These are phyloP conservation scores for Apamea monoglypha DNA, from an alignment of 2,888 invertebrate species.

Conservation along the genomic window DNA sequence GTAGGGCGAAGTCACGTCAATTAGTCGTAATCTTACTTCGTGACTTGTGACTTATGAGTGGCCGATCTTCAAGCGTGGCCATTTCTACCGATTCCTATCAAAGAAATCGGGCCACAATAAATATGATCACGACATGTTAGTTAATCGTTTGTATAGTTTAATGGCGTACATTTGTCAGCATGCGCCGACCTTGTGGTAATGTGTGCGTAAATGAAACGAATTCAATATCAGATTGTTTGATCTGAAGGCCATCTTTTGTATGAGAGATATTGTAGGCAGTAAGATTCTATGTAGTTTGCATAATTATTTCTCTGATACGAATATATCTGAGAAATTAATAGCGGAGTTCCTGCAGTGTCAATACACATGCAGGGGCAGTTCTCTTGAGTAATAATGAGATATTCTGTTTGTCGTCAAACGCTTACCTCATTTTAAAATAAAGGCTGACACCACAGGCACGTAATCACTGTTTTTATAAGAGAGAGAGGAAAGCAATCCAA, in stretches of 20 bases:
- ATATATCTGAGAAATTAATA: background rate
- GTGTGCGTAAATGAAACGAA: conserved; percentile 48
- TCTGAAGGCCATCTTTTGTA: conserved; percentile 11
- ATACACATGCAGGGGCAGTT: background rate
- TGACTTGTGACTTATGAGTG: conserved; percentile 88
- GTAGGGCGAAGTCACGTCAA: conserved; percentile 86
- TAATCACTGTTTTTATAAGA: background rate
- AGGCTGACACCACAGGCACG: too few species aligned
- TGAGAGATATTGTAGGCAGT: conserved; percentile 8
- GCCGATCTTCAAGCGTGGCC: conserved; percentile 82
- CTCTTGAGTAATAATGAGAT: background rate
- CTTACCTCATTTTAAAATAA: background rate
- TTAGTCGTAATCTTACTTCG: conserved; percentile 86
- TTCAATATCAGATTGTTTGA: conserved; percentile 33
- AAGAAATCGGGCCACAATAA: conserved; percentile 79
- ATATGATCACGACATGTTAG: conserved; percentile 81
- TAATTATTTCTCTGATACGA: background rate
- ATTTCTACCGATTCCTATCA: conserved; percentile 80
- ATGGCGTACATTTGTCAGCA: conserved; percentile 72
- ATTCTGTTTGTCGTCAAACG: background rate
- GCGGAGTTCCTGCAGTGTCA: background rate
- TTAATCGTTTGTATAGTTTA: conserved; percentile 68
- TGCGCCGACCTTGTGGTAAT: conserved; percentile 59
- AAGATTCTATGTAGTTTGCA: background rate
- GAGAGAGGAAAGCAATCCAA: background rate